Base-by-base conservation (phyloP, 1,140 invertebrate genomes). In the Cherax destructor region DNA sequence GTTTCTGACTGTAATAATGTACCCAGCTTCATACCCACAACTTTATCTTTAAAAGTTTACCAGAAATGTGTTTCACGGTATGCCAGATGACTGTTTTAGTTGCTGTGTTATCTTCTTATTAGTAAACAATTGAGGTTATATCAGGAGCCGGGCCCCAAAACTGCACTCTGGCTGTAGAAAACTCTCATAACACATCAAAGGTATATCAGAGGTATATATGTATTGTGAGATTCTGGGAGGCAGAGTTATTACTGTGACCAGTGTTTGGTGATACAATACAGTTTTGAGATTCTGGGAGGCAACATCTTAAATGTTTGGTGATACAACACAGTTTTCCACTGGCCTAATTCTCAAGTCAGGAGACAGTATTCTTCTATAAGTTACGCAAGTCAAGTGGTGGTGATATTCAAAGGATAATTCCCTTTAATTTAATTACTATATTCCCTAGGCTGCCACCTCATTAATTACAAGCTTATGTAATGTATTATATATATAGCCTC, bases 41-140 rank as follows among this genome's bases (percentile, higher is more conserved):
- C 84, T 86, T 24, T 85, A 76, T 72, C 24, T 59, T 86, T 77
- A 24, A 78, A 56, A 86, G 85, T 56, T 56, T 30, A 18, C 11
- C 21, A 59, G 24, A 56, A 41, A 41, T 41, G 30, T 41, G 30
- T 41, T 41, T 41, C 30, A 41, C 30, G 2, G 30, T 41, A 41
- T 78, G 59, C 49, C 72, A 85, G 65, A 72, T 49, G 30, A 47
- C 49, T 79, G 41, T 72, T 72, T 79, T 87, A 30, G 74, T 87
- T 87, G 76, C 86, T 87, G 76, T 76, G 56, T 76, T 65, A 79
- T 69, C 77, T n/a, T n/a, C n/a, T 30, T 77, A 10, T 78, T 76
- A 77, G 52, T 9, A 56, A 56, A 56, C 9, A 56, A 10, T 56
- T 56, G 9, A 56, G 52, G 52, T 5, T 56, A 56, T 56, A 56